Evolutionary conservation across 2,797 vertebrate species (phyloP), one percentile per base, ranked within the genome.

Genomic region (Lithobates sylvaticus): DNA sequence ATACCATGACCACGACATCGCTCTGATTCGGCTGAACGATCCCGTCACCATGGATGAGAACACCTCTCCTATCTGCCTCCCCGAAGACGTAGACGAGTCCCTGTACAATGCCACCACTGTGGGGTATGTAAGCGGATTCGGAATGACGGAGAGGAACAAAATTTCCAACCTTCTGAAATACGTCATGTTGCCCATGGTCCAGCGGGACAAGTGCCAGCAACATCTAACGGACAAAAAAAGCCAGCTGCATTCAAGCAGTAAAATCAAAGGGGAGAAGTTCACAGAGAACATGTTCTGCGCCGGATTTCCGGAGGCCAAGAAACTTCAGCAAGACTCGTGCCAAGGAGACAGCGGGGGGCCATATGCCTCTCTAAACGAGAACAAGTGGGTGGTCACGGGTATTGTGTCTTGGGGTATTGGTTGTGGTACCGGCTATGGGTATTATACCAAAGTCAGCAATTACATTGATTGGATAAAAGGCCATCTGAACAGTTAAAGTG

Each of bases 221-320:
- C 94, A 93, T 91, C 89, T 95, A 76, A 4, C 2, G n/a, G 10
- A 0, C 2, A 89, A 90, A 21, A 32, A 73, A 29, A 36, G 0
- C 0, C 7, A n/a, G 2, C 0, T 13, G 9, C 0, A 5, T 6
- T 0, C 0, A 9, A 12, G 7, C 1, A 10, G 26, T 21, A 44
- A 42, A 21, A 2, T 32, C 23, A 81, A 54, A 0, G 79, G 3
- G 10, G 34, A n/a, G 13, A 42, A 64, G 2, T 94, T 95, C 89
- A 92, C 94, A 0, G 47, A 89, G 77, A 95, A 93, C 78, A 95
- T 96, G 94, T 95, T 96, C 89, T 96, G 95, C 78, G 94, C 95
- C 67, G 94, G 95, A 42, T 91, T 81, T 68, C 90, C 77, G 0
- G 7, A 0, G 1, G 10, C 21, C n/a, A 89, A 69, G 50, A 78